Evolutionary conservation across 2,797 vertebrate species (phyloP), one percentile per base, ranked within the genome.

Genomic region (Falco concolor): DNA sequence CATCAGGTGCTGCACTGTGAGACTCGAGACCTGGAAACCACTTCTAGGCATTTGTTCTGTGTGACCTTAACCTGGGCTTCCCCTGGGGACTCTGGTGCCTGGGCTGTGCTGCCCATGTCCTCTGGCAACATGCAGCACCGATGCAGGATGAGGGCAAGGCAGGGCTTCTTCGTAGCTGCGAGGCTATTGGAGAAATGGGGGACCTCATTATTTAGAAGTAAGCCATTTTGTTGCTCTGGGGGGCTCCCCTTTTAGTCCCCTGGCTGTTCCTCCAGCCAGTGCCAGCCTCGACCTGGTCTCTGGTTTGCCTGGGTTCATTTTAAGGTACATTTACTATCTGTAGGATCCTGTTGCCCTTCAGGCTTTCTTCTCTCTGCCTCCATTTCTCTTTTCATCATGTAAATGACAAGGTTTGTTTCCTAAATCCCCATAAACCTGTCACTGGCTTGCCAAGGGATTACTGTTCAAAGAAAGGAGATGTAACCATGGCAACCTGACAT

Each of bases 101-200:
- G 16, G 45, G 60, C 59, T 65, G n/a, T 18, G 68, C 45, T 88
- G 68, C 19, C 36, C 36, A 22, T 0, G 0, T 44, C 36, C 36
- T 57, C 59, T 5, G 1, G 59, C 59, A 87, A 12, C 6, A 0
- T 44, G 23, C 52, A 52, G 52, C 59, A 57, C 36, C 0, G 0
- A 32, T 22, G 76, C 36, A 44, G 76, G 52, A 45, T 44, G 23
- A 73, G 68, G 27, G 44, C 38, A 38, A 52, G n/a, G 76, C 44
- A 65, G 18, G 18, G 44, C 52, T 27, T 64, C 52, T 72, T 30
- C 2, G 4, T 32, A 73, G 36, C 36, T 40, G 11, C 0, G 5
- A 72, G 21, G 59, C 53, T 59, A n/a, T 53, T 36, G 22, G 44
- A 67, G 28, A 45, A 40, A 36, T 8, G 9, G 7, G n/a, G 52